These are phyloP conservation scores for Drosophila arawakana DNA, from an alignment of 1,140 invertebrate species.

Conservation along the genomic window DNA sequence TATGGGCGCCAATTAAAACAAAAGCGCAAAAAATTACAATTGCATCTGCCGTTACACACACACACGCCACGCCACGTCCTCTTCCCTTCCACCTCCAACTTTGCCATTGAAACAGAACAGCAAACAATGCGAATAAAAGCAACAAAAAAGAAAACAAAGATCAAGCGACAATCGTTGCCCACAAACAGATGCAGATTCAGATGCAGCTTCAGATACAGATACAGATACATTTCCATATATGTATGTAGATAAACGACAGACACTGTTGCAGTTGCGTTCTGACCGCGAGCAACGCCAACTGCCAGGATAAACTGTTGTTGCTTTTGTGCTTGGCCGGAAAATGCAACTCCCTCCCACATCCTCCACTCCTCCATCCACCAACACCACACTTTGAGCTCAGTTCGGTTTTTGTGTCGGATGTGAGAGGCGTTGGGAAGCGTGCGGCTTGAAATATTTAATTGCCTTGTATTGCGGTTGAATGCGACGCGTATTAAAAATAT, in stretches of 20 bases:
- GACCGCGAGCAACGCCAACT: constrained; percentile 61
- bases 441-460: constrained; percentile 79
- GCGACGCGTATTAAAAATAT: constrained; percentile 80
- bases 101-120: constrained; percentile 14
- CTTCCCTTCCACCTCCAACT: constrained; percentile 11
- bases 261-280: constrained; percentile 44
- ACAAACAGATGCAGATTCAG: constrained; percentile 63
- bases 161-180: constrained; percentile 65
- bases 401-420: constrained; percentile 31
- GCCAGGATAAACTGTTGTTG: constrained; percentile 67
- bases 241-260: neutral
- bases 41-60: constrained; percentile 38
- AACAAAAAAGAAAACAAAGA: constrained; percentile 45
- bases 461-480: constrained; percentile 82
- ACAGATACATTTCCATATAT: constrained; percentile 24
- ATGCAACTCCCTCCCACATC: constrained; percentile 24
- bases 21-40: constrained; percentile 52
- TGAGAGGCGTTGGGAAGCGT: constrained; percentile 43
- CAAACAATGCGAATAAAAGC: constrained; percentile 2
- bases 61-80: neutral
- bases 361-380: neutral
- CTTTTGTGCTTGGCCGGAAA: constrained; percentile 41
- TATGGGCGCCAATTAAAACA: constrained; percentile 81
- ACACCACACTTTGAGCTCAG: constrained; percentile 58
- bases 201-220: constrained; percentile 17